These are phyloP conservation scores for Borostomias antarcticus DNA, from an alignment of 2,797 vertebrate species.

Conservation along the genomic window DNA sequence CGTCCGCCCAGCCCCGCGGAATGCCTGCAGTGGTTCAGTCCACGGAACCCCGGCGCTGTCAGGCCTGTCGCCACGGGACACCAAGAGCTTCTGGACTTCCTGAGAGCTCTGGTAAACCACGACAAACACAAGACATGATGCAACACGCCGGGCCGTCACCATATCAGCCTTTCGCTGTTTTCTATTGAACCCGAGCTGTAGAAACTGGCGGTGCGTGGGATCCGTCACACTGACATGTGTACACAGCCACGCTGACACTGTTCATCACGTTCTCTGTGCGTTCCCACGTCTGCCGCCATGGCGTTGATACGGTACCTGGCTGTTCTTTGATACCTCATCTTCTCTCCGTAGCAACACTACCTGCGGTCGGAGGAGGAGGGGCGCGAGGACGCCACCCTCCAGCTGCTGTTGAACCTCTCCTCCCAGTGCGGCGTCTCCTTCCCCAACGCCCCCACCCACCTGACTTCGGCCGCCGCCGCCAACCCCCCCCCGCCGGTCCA, in stretches of 20 bases:
- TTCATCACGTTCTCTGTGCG: too few relatives aligned
- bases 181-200: too few relatives aligned
- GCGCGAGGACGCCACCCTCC: constrained; percentile 84
- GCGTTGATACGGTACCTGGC: too few relatives aligned
- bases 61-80: constrained; percentile 72
- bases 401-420: constrained; percentile 87
- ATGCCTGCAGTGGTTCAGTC: constrained; percentile 84
- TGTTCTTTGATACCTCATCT: too few relatives aligned
- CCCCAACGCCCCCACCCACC: constrained; percentile 75
- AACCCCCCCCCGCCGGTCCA: constrained; percentile 39
- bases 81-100: constrained; percentile 84
- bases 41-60: constrained; percentile 63
- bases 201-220: too few relatives aligned
- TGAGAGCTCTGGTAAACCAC: constrained; percentile 85
- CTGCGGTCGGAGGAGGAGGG: constrained; percentile 83
- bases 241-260: too few relatives aligned
- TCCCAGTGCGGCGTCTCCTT: constrained; percentile 84
- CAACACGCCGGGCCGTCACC: too few relatives aligned
- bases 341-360: constrained; percentile 78
- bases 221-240: too few relatives aligned
- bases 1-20: constrained; percentile 77
- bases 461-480: constrained; percentile 60
- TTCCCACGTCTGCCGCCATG: too few relatives aligned
- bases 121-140: too few relatives aligned
- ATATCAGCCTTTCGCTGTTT: too few relatives aligned